These are phyloP conservation scores for Heliconius erato DNA, from an alignment of 2,888 invertebrate species.

Conservation along the genomic window DNA sequence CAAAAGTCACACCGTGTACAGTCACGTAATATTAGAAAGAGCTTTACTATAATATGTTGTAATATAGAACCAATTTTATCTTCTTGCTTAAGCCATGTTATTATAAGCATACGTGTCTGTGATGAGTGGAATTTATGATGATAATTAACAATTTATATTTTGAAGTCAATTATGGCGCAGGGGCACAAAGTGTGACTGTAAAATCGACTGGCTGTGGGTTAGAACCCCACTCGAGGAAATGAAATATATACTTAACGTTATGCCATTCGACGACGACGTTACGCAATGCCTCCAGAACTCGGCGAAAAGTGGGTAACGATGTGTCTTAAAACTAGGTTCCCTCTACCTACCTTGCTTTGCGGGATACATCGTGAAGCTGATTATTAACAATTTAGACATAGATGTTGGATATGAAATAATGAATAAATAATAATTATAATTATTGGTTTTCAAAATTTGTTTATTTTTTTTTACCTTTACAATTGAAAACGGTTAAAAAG, in stretches of 20 bases:
- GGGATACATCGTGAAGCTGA: not conserved
- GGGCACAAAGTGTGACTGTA: too few species aligned
- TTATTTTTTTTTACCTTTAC: too few species aligned
- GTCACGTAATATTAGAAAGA: slow-evolving; percentile 31
- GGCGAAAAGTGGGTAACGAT: too few species aligned
- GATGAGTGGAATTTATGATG: not conserved
- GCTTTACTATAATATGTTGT: not conserved
- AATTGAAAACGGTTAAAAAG: too few species aligned
- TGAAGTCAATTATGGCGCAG: too few species aligned
- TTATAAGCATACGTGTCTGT: slow-evolving; percentile 1
- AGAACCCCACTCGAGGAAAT: too few species aligned
- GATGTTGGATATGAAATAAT: not conserved
- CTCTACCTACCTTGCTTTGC: too few species aligned
- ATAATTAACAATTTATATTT: not conserved
- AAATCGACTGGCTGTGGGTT: too few species aligned
- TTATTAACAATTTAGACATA: not conserved
- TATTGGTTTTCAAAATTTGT: not conserved
- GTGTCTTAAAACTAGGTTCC: too few species aligned
- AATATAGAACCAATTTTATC: not conserved
- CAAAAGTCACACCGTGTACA: slow-evolving; percentile 28
- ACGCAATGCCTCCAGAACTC: too few species aligned
- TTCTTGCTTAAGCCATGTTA: not conserved
- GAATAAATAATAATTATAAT: not conserved
- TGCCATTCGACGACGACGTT: too few species aligned
- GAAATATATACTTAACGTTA: too few species aligned